Conservation (phyloP, 2,888 invertebrate species). For the Bimastos eiseni region DNA sequence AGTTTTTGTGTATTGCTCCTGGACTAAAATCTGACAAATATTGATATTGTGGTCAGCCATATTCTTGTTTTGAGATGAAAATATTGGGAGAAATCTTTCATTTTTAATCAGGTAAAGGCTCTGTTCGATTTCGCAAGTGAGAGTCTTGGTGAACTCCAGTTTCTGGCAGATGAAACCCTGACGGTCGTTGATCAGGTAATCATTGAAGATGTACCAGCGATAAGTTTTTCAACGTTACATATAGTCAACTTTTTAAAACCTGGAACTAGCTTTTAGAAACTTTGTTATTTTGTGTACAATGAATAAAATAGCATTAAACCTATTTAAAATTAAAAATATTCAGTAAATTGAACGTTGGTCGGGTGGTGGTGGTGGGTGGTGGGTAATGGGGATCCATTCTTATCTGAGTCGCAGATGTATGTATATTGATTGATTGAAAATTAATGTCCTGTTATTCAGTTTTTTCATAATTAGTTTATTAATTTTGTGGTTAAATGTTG, state of each 20-base stretch:
- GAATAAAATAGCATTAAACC: neutral
- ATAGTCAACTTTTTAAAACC: neutral
- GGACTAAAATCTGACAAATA: too few relatives aligned
- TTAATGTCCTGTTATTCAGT: too few relatives aligned
- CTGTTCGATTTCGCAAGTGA: constrained; percentile 38
- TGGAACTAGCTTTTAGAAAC: neutral
- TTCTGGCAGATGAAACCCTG: constrained; percentile 34
- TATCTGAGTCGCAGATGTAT: too few relatives aligned
- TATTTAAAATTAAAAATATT: neutral
- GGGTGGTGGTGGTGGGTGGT: neutral
- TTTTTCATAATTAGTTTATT: neutral
- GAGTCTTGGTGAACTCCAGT: constrained; percentile 33
- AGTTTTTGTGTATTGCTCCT: too few relatives aligned
- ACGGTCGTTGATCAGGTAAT: constrained; percentile 38
- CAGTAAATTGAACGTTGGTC: neutral
- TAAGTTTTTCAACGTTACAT: neutral
- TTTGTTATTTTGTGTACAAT: neutral
- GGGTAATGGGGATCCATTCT: neutral
- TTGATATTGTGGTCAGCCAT: too few relatives aligned
- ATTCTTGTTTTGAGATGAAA: too few relatives aligned
- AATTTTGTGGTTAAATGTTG: constrained; percentile 27
- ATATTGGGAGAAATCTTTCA: neutral
- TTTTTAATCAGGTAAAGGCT: constrained; percentile 34
- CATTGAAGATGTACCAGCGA: neutral
- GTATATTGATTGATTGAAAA: too few relatives aligned